Evolutionary conservation across 2,888 invertebrate species (phyloP), one percentile per base, ranked within the genome.

Genomic region (Cyclophora punctaria): DNA sequence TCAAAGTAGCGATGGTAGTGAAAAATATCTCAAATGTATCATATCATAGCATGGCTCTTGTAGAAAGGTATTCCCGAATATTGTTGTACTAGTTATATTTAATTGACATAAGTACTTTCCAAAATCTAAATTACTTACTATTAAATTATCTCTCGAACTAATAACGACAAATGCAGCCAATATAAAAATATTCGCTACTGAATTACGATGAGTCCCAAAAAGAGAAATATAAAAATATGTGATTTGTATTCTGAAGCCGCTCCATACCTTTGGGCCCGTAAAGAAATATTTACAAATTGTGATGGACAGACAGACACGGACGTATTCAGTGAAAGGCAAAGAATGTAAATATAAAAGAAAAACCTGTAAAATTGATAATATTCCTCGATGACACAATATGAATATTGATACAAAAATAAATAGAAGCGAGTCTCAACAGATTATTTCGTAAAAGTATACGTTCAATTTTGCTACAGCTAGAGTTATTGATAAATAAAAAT

Each of bases 251-350:
- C 60, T 33, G 41, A 41, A 47, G 44, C 46, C 44, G 60, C 53
- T 20, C 34, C 41, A 35, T 35, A 60, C 58, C 63, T 60, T 66
- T 59, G 58, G 60, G 62, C 57, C 59, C 58, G 55, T 58, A 58
- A 57, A 67, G 63, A 67, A 67, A 73, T 69, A 63, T 67, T 69
- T 57, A 62, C 69, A 73, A 69, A 73, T 73, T 67, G 64, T 71
- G 73, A 73, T 64, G 69, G 74, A 71, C 73, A 64, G 66, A 57
- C 52, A 57, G 58, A 59, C 55, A 57, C 52, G 57, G 58, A 59
- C 55, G 49, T 55, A 53, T 53, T 45, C 56, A 56, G 57, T 55
- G 55, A 60, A 60, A 33, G 20, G 34, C 33, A 44, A 44, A 34
- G 44, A 44, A 44, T 5, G 34, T 34, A 44, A 34, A 44, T 20